Evolutionary conservation across 1,140 invertebrate genomes (phyloP).

Genomic region (Octopus sinensis): DNA sequence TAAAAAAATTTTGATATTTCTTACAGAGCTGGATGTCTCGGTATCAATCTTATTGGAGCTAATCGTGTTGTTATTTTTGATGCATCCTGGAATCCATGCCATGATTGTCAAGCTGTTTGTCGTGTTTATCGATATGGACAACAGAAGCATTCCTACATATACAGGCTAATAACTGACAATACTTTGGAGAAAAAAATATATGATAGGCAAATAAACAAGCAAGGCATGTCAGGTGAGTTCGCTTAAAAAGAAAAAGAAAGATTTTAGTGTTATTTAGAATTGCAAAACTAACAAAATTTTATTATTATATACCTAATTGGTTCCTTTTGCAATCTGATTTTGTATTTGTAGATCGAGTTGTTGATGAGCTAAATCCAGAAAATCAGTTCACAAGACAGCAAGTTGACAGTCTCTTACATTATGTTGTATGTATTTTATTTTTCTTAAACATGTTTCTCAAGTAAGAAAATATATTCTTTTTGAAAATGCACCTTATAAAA

Average conservation of each 20-base stretch:
- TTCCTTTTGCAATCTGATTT: constrained; percentile 1
- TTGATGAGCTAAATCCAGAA: constrained; percentile 96
- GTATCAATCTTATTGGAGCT: constrained; percentile 92
- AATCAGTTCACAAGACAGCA: constrained; percentile 92
- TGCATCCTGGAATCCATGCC: constrained; percentile 99
- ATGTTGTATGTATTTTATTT: constrained; percentile 67
- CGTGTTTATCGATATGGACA: constrained; percentile 96
- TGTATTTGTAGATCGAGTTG: constrained; percentile 74
- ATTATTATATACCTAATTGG: background rate
- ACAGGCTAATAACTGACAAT: constrained; percentile 93
- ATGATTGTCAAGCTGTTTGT: constrained; percentile 97
- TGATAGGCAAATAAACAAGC: constrained; percentile 95
- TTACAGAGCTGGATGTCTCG: constrained; percentile 85
- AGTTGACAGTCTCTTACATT: constrained; percentile 88
- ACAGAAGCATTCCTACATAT: constrained; percentile 89
- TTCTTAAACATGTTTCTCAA: no score
- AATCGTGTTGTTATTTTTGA: constrained; percentile 97
- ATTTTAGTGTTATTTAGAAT: constrained; percentile 7
- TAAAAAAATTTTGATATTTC: background rate
- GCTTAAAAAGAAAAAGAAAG: background rate
- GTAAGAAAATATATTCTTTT: no score
- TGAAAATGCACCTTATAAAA: no score
- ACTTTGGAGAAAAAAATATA: constrained; percentile 97
- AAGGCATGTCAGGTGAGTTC: constrained; percentile 74
- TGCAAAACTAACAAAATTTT: background rate